Conservation (phyloP, 2,888 invertebrate genomes). For the Diadegma fenestrale region DNA sequence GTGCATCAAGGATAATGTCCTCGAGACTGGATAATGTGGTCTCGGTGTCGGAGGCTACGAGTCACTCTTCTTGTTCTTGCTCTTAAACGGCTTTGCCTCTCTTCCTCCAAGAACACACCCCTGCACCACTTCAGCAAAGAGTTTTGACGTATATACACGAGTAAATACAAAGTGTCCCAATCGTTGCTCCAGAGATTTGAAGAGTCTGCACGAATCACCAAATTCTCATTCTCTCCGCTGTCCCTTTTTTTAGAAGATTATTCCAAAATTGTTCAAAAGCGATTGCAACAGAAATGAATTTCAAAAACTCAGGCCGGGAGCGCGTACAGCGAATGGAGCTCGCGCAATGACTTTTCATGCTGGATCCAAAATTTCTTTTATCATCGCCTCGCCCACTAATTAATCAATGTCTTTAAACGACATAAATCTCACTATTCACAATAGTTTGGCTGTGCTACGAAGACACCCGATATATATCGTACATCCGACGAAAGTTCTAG, state of each 20-base stretch:
- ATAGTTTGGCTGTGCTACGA: background rate
- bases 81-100: slow-evolving; percentile 65
- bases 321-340: background rate
- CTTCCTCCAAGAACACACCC: background rate
- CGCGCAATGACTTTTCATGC: background rate
- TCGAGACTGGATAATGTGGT: slow-evolving; percentile 72
- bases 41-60: slow-evolving; percentile 71
- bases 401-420: background rate
- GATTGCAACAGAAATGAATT: background rate
- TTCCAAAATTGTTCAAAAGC: background rate
- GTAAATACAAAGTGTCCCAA: slow-evolving; percentile 12
- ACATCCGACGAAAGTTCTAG: slow-evolving; percentile 16
- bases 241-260: background rate
- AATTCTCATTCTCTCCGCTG: background rate
- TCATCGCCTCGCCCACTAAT: background rate
- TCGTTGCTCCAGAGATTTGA: background rate
- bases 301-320: background rate
- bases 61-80: slow-evolving; percentile 76
- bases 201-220: background rate
- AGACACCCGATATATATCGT: slow-evolving; percentile 8
- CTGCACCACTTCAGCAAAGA: slow-evolving; percentile 42
- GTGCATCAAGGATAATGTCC: slow-evolving; percentile 69
- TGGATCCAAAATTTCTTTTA: background rate
- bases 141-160: background rate
- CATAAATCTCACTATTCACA: background rate